Evolutionary conservation across 2,113 vertebrate genomes (phyloP).

Genomic region (Merops nubicus): DNA sequence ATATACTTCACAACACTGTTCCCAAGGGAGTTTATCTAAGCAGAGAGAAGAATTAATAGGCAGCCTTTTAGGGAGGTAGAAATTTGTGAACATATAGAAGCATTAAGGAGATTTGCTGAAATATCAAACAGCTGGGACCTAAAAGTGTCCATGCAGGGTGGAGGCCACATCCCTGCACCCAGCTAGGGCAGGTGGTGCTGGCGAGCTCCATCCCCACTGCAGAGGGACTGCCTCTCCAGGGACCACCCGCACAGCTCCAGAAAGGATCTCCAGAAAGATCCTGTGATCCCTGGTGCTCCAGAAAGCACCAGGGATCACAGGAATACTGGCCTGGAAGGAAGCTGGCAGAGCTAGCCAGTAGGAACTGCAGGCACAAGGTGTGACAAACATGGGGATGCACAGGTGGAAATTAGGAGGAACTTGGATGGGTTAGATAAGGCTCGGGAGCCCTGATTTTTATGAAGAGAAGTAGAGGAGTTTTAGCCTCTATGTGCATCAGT

Average conservation of each 20-base stretch:
- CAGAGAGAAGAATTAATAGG: conserved; percentile 28
- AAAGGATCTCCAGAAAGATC: neutral
- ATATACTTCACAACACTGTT: neutral
- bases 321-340: neutral
- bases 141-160: neutral
- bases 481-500: neutral
- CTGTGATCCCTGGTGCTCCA: no score
- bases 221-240: neutral
- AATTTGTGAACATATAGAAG: neutral
- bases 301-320: neutral
- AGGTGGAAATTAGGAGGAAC: neutral
- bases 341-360: neutral
- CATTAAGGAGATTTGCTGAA: neutral
- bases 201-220: neutral
- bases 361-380: neutral
- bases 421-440: fast-evolving
- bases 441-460: neutral
- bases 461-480: neutral
- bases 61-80: neutral
- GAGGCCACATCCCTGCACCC: neutral
- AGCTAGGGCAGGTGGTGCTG: fast-evolving
- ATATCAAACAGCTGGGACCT: neutral
- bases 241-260: fast-evolving
- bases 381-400: neutral
- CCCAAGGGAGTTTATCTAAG: conserved; percentile 12